phyloP scores from a whole-genome alignment of 2,797 vertebrate species.

The Ambastaia sidthimunki region DNA sequence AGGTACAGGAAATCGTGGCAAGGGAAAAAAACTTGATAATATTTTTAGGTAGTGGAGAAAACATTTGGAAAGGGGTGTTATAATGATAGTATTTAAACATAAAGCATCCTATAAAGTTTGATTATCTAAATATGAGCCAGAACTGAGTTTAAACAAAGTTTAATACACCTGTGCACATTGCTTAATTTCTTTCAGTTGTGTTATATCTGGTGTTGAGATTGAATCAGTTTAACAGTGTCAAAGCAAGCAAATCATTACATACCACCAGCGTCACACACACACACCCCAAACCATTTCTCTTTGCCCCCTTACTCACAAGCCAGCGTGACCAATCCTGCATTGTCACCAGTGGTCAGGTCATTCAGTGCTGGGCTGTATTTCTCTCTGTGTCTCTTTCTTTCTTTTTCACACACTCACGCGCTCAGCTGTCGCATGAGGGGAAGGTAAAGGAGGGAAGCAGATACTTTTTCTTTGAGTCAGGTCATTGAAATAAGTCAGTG shows the following conservation, averaged over 20 bases:
- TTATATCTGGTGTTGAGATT: constrained; percentile 90
- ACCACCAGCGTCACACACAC: constrained; percentile 33
- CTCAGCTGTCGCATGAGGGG: constrained; percentile 88
- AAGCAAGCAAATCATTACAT: constrained; percentile 50
- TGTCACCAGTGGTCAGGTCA: constrained; percentile 92
- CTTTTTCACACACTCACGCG: constrained; percentile 71
- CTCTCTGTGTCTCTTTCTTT: constrained; percentile 56
- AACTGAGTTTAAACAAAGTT: constrained; percentile 56
- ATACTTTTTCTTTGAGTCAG: constrained; percentile 60
- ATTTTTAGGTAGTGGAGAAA: too few relatives aligned
- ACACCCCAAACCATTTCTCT: constrained; percentile 76
- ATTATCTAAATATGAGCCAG: neutral
- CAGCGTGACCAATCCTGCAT: constrained; percentile 99
- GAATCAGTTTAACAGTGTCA: constrained; percentile 81
- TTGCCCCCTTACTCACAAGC: constrained; percentile 98
- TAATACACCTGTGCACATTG: constrained; percentile 93
- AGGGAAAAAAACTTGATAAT: too few relatives aligned
- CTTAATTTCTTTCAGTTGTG: constrained; percentile 84
- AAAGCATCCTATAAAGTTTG: too few relatives aligned
- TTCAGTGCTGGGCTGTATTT: constrained; percentile 84
- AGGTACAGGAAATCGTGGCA: too few relatives aligned
- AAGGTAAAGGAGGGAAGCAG: constrained; percentile 75
- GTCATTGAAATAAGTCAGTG: constrained; percentile 70
- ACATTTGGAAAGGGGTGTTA: too few relatives aligned
- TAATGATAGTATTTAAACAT: too few relatives aligned